phyloP scores from a whole-genome alignment of 2,888 invertebrate genomes.

The Cylloceria caligata region DNA sequence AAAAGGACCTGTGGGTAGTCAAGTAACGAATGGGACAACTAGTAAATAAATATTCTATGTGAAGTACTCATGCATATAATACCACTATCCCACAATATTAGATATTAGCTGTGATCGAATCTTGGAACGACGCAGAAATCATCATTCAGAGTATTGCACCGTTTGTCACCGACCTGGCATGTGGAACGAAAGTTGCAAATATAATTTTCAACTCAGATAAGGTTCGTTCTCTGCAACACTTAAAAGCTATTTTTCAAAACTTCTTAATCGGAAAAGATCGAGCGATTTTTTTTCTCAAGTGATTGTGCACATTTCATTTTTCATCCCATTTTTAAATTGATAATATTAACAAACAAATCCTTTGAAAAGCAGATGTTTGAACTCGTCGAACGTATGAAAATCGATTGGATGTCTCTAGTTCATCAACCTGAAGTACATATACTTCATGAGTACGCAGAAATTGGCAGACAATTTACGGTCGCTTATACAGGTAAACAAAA shows the following conservation, averaged over 20 bases:
- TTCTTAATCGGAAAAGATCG: too few relatives aligned
- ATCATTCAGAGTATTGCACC: constrained; percentile 48
- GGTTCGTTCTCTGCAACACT: neutral
- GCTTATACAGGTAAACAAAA: constrained; percentile 38
- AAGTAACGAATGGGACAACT: neutral
- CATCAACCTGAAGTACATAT: constrained; percentile 32
- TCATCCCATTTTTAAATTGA: neutral
- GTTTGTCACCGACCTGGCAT: constrained; percentile 38
- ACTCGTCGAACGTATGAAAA: constrained; percentile 46
- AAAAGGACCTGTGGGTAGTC: neutral
- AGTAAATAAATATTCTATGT: neutral
- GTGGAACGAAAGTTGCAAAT: constrained; percentile 41
- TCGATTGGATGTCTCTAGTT: constrained; percentile 37
- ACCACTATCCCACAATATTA: constrained; percentile 8
- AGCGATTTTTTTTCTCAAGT: too few relatives aligned
- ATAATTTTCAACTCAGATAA: constrained; percentile 32
- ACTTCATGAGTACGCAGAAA: constrained; percentile 42
- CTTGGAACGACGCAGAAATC: constrained; percentile 29
- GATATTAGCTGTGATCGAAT: constrained; percentile 50
- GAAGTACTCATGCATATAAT: neutral
- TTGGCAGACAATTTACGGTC: constrained; percentile 50
- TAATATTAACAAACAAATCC: neutral
- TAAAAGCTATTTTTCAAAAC: neutral
- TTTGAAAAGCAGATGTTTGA: constrained; percentile 45
- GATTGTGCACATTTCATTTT: too few relatives aligned